Percentiles rank a stretch among this genome's conserved stretches.
phyloP scores from a whole-genome alignment of 2,113 vertebrate species.

The Puffinus mauretanicus region DNA sequence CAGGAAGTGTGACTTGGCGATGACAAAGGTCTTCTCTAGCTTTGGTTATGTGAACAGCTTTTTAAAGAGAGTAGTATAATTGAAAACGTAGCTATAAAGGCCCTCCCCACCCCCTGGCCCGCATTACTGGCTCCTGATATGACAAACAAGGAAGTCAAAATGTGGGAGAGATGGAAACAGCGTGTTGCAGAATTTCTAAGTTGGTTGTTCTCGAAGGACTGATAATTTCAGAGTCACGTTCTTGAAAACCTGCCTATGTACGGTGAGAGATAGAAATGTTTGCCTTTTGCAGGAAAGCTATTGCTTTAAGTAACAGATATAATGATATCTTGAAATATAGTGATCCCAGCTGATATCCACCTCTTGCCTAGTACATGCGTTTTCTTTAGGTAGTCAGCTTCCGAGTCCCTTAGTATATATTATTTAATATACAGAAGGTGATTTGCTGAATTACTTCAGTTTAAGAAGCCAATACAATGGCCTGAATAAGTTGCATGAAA shows the following conservation, averaged over 20 bases:
- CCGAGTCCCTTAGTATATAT: neutral
- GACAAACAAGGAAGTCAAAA: neutral
- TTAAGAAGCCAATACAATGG: neutral
- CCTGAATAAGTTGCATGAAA: neutral
- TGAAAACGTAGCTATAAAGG: neutral
- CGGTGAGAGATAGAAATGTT: conserved; percentile 18
- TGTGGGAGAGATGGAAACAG: neutral
- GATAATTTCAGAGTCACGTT: neutral
- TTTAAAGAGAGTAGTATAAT: neutral
- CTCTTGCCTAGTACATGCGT: neutral
- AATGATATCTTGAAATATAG: neutral
- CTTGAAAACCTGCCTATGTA: neutral
- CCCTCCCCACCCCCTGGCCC: neutral
- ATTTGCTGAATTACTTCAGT: neutral
- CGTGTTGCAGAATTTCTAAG: neutral
- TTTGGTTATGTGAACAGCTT: neutral
- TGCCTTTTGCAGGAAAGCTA: conserved; percentile 21
- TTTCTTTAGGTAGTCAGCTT: neutral
- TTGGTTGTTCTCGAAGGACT: neutral
- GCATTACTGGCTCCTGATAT: neutral
- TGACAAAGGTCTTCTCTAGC: neutral
- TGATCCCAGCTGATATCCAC: neutral
- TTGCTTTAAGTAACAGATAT: neutral
- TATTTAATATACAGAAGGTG: neutral
- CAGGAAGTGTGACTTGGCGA: neutral